Evolutionary conservation across 2,888 invertebrate genomes (phyloP).

Genomic region (Arge pagana): DNA sequence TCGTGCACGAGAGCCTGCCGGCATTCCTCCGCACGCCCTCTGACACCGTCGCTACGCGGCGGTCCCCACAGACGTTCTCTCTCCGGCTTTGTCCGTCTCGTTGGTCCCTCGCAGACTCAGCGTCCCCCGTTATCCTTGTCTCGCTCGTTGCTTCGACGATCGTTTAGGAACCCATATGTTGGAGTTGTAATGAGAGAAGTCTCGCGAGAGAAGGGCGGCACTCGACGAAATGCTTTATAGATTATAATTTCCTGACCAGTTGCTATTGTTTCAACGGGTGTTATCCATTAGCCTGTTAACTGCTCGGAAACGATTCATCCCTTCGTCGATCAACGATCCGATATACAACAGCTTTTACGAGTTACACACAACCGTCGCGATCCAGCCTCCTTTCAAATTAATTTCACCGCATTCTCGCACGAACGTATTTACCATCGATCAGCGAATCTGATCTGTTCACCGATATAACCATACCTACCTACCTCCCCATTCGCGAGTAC

Average conservation of each 20-base stretch:
- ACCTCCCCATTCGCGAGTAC: too few species aligned
- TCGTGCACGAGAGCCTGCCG: constrained; percentile 29
- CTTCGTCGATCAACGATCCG: too few species aligned
- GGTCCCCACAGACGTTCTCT: constrained; percentile 35
- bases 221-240: constrained; percentile 51
- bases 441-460: too few species aligned
- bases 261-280: constrained; percentile 33
- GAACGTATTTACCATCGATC: too few species aligned
- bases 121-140: constrained; percentile 7
- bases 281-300: constrained; percentile 24
- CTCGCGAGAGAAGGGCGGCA: constrained; percentile 42
- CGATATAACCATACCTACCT: too few species aligned
- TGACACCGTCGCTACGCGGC: constrained; percentile 50
- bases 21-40: constrained; percentile 51
- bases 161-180: constrained; percentile 49
- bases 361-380: too few species aligned
- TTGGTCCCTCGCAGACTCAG: constrained; percentile 6
- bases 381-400: too few species aligned
- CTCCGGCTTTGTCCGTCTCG: constrained; percentile 7
- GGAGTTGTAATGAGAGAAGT: constrained; percentile 49
- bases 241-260: constrained; percentile 37
- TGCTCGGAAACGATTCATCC: too few species aligned
- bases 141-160: constrained; percentile 35
- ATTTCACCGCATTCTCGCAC: too few species aligned
- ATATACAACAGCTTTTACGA: too few species aligned